Conservation (phyloP, 2,113 vertebrate genomes). For the Numida meleagris region DNA sequence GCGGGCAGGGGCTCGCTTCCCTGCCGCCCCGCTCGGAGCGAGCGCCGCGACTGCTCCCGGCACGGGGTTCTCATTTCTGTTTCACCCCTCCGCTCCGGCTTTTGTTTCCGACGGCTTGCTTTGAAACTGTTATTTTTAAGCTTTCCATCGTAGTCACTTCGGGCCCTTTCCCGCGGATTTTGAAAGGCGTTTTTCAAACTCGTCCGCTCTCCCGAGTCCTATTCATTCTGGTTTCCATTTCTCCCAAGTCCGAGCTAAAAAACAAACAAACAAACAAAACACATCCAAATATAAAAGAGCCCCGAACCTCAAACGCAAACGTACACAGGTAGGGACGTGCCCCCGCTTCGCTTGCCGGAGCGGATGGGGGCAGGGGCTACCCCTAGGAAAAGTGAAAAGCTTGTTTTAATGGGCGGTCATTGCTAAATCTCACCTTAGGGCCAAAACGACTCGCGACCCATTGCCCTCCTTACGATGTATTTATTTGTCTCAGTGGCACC, state of each 20-base stretch:
- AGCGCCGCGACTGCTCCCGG: background rate
- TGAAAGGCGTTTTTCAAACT: background rate
- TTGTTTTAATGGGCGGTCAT: constrained; percentile 65
- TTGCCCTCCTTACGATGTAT: constrained; percentile 69
- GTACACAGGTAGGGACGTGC: background rate
- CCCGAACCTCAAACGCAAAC: background rate
- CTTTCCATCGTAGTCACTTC: background rate
- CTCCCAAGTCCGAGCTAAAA: background rate
- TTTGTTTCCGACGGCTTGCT: background rate
- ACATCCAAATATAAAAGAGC: background rate
- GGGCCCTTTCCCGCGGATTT: background rate
- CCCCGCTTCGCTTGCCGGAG: background rate
- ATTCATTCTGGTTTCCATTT: background rate
- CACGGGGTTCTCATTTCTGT: background rate
- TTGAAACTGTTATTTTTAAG: background rate
- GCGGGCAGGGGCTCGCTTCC: background rate
- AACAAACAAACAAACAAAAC: background rate
- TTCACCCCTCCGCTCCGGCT: accelerated
- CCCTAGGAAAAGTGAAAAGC: constrained; percentile 61
- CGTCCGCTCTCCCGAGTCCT: background rate
- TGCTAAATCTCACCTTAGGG: constrained; percentile 65
- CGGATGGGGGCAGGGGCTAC: background rate
- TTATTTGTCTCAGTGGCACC: constrained; percentile 68
- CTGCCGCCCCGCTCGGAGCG: background rate
- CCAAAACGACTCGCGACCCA: constrained; percentile 66